Percentiles rank a stretch among this genome's conserved stretches.
Evolutionary conservation across 2,797 vertebrate genomes (phyloP).

Genomic region (Sitta carolinensis): DNA sequence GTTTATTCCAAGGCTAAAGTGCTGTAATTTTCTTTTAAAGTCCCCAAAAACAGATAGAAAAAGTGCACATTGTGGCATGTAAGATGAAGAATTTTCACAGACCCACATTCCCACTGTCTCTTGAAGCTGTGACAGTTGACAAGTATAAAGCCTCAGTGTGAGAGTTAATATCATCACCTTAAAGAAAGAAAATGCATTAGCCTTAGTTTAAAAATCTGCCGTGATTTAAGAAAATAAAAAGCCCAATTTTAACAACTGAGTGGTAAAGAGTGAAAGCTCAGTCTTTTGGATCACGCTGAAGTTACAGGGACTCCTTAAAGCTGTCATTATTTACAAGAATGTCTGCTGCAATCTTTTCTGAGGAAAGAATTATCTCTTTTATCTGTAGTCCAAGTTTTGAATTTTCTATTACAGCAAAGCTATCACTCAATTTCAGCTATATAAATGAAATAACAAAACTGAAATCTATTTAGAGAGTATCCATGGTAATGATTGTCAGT

Average conservation of each 20-base stretch:
- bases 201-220: not conserved
- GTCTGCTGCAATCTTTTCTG: not conserved
- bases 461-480: not conserved
- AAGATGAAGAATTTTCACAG: not conserved
- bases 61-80: slow-evolving; percentile 22
- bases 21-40: not conserved
- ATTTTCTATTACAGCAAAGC: not conserved
- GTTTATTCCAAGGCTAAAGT: slow-evolving; percentile 12
- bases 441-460: not conserved
- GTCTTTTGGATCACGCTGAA: not conserved
- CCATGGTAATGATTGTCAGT: not conserved
- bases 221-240: not conserved
- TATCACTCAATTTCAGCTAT: not conserved
- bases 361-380: not conserved
- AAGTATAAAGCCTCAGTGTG: not conserved
- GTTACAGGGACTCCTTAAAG: not conserved
- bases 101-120: not conserved
- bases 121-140: not conserved
- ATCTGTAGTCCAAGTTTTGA: not conserved
- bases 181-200: not conserved
- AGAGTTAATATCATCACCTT: slow-evolving; percentile 23
- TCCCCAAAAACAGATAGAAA: not conserved
- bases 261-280: not conserved
- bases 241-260: not conserved
- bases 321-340: not conserved